These are phyloP conservation scores for Tragulus kanchil DNA, from an alignment of 2,113 vertebrate genomes.

Conservation along the genomic window DNA sequence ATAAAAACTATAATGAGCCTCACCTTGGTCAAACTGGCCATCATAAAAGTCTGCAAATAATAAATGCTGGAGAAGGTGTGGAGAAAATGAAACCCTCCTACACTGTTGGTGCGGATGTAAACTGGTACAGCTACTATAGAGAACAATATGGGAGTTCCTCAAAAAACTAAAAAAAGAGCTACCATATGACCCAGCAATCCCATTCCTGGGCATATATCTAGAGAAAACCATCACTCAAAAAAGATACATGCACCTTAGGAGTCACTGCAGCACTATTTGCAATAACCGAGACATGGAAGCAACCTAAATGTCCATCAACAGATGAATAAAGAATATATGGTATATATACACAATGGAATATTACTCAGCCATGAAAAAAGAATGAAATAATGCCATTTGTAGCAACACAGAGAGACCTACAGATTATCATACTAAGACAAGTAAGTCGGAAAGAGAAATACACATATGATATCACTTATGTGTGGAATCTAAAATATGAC, in stretches of 20 bases:
- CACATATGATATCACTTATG: not conserved
- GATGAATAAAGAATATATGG: not conserved
- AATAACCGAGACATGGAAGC: not conserved
- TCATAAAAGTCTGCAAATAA: not conserved
- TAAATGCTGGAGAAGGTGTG: not conserved
- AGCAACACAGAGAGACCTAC: too few species aligned
- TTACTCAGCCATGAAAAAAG: too few species aligned
- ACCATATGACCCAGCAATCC: not conserved
- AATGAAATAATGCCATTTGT: too few species aligned
- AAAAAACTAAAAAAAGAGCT: not conserved
- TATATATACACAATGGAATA: too few species aligned
- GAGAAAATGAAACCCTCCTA: not conserved
- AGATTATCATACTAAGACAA: too few species aligned
- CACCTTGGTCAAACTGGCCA: not conserved
- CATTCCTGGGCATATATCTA: not conserved
- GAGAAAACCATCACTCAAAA: not conserved
- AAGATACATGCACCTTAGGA: not conserved
- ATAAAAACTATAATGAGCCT: too few species aligned
- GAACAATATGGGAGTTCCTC: not conserved
- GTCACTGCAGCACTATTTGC: not conserved
- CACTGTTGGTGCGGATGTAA: not conserved
- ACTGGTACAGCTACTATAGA: not conserved
- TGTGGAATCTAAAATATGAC: not conserved
- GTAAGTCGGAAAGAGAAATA: too few species aligned
- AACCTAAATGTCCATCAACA: not conserved